These are phyloP conservation scores for Zaprionus ornatus DNA, from an alignment of 1,140 invertebrate species.

Conservation along the genomic window DNA sequence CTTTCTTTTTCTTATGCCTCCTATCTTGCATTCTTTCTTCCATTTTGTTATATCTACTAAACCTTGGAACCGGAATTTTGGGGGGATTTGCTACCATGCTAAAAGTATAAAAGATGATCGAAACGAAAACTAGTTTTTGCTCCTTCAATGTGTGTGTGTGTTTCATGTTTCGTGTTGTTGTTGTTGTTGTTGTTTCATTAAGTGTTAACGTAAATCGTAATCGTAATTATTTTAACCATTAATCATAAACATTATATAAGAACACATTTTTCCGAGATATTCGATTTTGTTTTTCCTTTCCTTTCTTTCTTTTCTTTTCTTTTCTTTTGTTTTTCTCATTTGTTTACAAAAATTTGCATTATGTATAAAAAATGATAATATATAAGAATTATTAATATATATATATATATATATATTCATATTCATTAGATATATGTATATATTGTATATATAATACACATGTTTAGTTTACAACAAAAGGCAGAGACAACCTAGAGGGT, in stretches of 20 bases:
- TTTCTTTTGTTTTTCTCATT: constrained; percentile 10
- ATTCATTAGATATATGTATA: constrained; percentile 64
- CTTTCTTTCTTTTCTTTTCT: not conserved
- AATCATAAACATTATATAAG: constrained; percentile 75
- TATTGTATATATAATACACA: constrained; percentile 76
- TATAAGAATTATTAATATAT: constrained; percentile 44
- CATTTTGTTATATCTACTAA: constrained; percentile 66
- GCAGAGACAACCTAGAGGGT: constrained; percentile 77
- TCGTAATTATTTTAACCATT: constrained; percentile 76
- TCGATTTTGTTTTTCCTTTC: constrained; percentile 65
- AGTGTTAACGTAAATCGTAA: constrained; percentile 59
- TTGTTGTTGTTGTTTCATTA: constrained; percentile 24
- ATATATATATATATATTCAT: constrained; percentile 42
- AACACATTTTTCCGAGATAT: constrained; percentile 82
- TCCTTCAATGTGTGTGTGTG: constrained; percentile 16
- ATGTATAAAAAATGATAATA: constrained; percentile 61
- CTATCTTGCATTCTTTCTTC: constrained; percentile 33
- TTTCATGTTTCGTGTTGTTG: constrained; percentile 23
- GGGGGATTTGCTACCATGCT: constrained; percentile 67
- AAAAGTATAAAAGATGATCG: constrained; percentile 41
- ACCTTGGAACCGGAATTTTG: constrained; percentile 78
- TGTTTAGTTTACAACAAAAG: constrained; percentile 78
- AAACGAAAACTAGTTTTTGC: constrained; percentile 31
- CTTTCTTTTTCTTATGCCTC: constrained; percentile 31
- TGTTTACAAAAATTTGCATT: constrained; percentile 60